Evolutionary conservation across 2,797 vertebrate genomes (phyloP), one percentile per base, ranked within the genome.

Genomic region (Antrozous pallidus): DNA sequence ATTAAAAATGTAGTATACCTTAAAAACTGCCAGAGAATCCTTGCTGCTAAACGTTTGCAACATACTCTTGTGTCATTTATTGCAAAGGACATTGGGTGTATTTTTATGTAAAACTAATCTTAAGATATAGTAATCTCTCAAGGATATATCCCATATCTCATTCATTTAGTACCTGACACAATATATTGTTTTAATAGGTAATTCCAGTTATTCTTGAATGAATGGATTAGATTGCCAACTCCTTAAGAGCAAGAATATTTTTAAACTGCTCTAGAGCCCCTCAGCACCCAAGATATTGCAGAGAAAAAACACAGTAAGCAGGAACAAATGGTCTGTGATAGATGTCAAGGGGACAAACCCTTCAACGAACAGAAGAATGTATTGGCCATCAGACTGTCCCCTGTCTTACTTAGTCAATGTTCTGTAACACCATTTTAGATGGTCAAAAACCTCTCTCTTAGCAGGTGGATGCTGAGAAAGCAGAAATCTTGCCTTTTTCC

Each of bases 401-500:
- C 31, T 69, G 22, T 79, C 45, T 95, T 40, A 82, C 40, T 65
- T 51, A 90, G 36, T 65, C 77, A 45, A 10, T 14, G 17, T 92
- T 77, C 49, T 36, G 2, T 14, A 67, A 58, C 22, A 90, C 16
- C 47, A 20, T 22, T 86, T 92, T 40, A 47, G 24, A 73, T 26
- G 13, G 56, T 67, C 61, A 54, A 42, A 86, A 88, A 58, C 8
- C 40, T 54, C 13, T 92, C 47, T 78, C 42, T 74, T 33, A 74
- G 56, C 26, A 84, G 38, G 58, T 51, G 5, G 9, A 40, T 49
- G 24, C 8, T 78, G 10, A 1, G 42, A 80, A 67, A 82, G 65
- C 49, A 93, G 47, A 89, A 96, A 87, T 28, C 74, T 61, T 83
- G 31, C 31, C 61, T 91, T 95, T 67, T 93, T 74, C n/a, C 20